phyloP scores from a whole-genome alignment of 2,113 vertebrate genomes.

The Herpailurus yagouaroundi region DNA sequence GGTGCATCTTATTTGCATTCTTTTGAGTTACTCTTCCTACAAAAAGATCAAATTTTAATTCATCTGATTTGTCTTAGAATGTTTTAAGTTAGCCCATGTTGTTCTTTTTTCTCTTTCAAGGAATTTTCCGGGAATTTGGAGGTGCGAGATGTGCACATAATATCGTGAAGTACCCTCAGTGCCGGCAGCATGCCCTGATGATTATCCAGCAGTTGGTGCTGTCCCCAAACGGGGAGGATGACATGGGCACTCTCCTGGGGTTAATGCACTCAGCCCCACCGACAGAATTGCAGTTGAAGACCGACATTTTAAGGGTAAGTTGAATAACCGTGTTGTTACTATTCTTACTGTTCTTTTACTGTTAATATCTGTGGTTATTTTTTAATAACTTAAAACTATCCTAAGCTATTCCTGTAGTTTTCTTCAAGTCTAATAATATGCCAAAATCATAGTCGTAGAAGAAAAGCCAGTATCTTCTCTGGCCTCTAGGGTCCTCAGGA shows the following conservation, averaged over 20 bases:
- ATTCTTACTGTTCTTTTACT: background rate
- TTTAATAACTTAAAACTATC: background rate
- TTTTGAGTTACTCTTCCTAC: background rate
- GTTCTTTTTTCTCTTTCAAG: conserved; percentile 77
- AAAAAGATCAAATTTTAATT: background rate
- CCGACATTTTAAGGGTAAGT: conserved; percentile 94
- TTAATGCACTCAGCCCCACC: conserved; percentile 97
- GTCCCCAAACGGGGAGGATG: conserved; percentile 96
- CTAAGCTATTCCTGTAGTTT: background rate
- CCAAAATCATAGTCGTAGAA: background rate
- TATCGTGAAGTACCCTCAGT: conserved; percentile 97
- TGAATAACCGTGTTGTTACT: background rate
- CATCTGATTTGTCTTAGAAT: background rate
- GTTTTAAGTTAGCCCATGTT: background rate
- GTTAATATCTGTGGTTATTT: background rate
- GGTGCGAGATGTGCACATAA: conserved; percentile 98
- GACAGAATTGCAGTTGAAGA: conserved; percentile 95
- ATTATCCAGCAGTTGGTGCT: conserved; percentile 98
- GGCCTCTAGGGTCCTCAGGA: background rate
- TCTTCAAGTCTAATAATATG: conserved; percentile 10
- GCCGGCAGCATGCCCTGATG: conserved; percentile 96
- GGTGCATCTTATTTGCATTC: background rate
- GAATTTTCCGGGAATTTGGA: conserved; percentile 97
- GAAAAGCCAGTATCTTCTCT: background rate
- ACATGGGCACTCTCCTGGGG: conserved; percentile 98